Base-by-base conservation (phyloP, 1,140 invertebrate species). In the Neuroterus valhalla region DNA sequence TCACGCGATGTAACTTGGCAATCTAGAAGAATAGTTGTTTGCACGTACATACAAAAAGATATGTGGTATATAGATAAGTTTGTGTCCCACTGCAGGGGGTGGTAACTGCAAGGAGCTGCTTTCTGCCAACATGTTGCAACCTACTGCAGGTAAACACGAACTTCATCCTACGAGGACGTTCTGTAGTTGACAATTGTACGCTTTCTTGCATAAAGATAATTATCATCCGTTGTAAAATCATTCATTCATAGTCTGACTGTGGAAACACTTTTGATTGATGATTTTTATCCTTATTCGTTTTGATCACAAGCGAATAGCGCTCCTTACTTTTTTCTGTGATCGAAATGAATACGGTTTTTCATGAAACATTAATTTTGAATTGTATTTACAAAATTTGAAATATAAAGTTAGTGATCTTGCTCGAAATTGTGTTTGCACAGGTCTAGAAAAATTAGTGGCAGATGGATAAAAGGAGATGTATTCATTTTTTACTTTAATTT, bases 131-230 rank as follows among this genome's bases (percentile, higher is more conserved):
- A 86, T 87, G 85, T 89, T 90, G 88, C 89, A 76, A 90, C 88
- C 88, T 88, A 89, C 86, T 88, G 88, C 89, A 90, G 89, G 89
- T 90, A 90, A 89, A 89, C 88, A 89, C 88, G 88, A 89, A 89
- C 89, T 88, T 85, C 78, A 87, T 86, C 84, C 87, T 88, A 88
- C 81, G 86, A 89, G 84, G 87, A 88, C 81, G 83, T 86, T 87
- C 78, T 82, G 87, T 89, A 89, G 88, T 88, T 86, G 86, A 86
- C 78, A 81, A 83, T 86, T 87, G 66, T 79, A 85, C 81, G 84
- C 87, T 88, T 88, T 86, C 76, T 89, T 85, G 78, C 76, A 80
- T 80, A 77, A 74, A 77, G 71, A 72, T 71, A 74, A 68, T 12
- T 70, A 46, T 44, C 31, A 48, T 69, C 45, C 44, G n/a, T 44